Evolutionary conservation across 2,113 vertebrate species (phyloP).

Genomic region (Colistium nudipinnis): DNA sequence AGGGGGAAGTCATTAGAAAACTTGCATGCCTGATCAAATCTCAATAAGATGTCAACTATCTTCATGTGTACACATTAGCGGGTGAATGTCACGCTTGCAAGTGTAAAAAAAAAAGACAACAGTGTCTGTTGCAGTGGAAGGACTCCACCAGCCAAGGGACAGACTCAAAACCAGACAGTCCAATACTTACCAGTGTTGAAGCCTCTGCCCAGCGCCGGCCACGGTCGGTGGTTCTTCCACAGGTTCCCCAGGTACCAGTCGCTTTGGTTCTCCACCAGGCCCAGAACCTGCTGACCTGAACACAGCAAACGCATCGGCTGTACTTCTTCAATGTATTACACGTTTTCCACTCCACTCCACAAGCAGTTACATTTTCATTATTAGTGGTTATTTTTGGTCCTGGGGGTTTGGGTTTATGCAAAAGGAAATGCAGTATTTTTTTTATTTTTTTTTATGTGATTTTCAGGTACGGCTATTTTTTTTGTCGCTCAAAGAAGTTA

Average conservation of each 20-base stretch:
- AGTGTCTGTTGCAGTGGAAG: background rate
- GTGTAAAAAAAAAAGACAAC: background rate
- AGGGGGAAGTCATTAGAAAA: background rate
- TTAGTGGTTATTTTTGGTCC: too few species aligned
- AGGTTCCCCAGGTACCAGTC: constrained; percentile 99
- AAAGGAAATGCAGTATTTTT: too few species aligned
- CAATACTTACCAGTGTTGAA: constrained; percentile 92
- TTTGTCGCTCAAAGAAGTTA: too few species aligned
- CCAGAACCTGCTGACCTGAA: constrained; percentile 96
- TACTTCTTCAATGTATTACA: too few species aligned
- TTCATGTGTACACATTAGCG: background rate
- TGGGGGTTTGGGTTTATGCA: too few species aligned
- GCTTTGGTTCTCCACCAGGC: constrained; percentile 98
- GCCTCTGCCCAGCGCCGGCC: constrained; percentile 95
- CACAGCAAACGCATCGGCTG: background rate
- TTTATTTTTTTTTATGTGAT: too few species aligned
- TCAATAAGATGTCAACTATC: too few species aligned
- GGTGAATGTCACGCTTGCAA: background rate
- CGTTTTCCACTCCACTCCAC: too few species aligned
- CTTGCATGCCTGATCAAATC: too few species aligned
- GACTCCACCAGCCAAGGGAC: background rate
- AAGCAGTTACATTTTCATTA: too few species aligned
- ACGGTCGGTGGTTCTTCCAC: constrained; percentile 98
- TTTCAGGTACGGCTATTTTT: too few species aligned
- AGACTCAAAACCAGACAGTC: background rate